These are phyloP conservation scores for Hemistola chrysoprasaria DNA, from an alignment of 2,888 invertebrate genomes.

Conservation along the genomic window DNA sequence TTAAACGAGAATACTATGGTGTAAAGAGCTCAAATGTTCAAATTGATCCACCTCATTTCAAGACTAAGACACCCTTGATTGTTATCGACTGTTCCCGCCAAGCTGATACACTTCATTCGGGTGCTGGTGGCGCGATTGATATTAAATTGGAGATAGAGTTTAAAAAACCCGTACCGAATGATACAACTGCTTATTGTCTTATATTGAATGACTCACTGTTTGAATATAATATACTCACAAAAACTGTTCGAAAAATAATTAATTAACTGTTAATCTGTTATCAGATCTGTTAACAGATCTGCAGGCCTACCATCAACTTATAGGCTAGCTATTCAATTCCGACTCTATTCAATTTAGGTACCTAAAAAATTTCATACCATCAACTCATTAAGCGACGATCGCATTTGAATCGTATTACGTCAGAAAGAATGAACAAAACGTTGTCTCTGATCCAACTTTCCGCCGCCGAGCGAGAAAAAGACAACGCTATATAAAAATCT, in stretches of 20 bases:
- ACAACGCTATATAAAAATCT: too few species aligned
- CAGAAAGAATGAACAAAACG: too few species aligned
- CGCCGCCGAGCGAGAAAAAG: too few species aligned
- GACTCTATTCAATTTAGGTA: too few species aligned
- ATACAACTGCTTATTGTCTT: slow-evolving; percentile 32
- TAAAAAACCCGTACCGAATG: slow-evolving; percentile 23
- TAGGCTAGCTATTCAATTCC: too few species aligned
- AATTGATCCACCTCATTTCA: slow-evolving; percentile 22
- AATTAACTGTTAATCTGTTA: too few species aligned
- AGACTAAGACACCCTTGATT: slow-evolving; percentile 29
- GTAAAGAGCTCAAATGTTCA: slow-evolving; percentile 26
- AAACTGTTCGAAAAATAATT: slow-evolving; percentile 28
- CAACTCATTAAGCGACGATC: too few species aligned
- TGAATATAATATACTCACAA: slow-evolving; percentile 29
- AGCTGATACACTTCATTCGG: slow-evolving; percentile 30
- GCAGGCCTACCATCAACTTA: too few species aligned
- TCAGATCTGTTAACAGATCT: too few species aligned
- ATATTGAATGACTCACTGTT: slow-evolving; percentile 31
- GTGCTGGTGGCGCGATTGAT: slow-evolving; percentile 31
- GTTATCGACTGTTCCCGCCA: slow-evolving; percentile 34
- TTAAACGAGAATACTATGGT: slow-evolving; percentile 35
- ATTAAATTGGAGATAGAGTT: slow-evolving; percentile 34
- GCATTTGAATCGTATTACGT: too few species aligned
- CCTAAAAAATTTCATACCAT: too few species aligned
- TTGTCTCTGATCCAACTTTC: too few species aligned